A percentile compares a stretch with the other conserved stretches of the same genome.
Evolutionary conservation across 2,888 invertebrate genomes (phyloP).

Genomic region (Mythimna pallens): DNA sequence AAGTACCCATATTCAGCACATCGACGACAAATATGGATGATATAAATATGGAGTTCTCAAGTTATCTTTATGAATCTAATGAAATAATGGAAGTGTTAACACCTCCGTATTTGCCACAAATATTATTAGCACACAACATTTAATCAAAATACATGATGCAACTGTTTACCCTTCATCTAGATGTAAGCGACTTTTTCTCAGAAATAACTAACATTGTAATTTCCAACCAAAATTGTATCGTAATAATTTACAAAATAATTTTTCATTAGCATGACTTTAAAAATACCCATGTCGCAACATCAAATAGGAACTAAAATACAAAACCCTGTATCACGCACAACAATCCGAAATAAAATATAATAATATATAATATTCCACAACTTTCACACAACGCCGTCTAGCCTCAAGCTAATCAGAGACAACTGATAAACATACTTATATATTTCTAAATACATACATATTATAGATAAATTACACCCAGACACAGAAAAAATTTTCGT

Average conservation of each 20-base stretch:
- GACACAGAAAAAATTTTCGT: no score
- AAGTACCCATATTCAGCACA: background rate
- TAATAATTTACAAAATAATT: conserved; percentile 1
- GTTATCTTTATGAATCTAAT: conserved; percentile 13
- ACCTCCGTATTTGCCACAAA: conserved; percentile 43
- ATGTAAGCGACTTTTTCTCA: conserved; percentile 56
- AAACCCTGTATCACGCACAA: no score
- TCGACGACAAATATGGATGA: background rate
- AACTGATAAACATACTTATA: no score
- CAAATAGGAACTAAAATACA: no score
- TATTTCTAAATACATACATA: no score
- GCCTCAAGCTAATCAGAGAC: no score
- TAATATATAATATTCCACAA: no score
- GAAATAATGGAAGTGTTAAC: conserved; percentile 33
- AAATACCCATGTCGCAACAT: background rate
- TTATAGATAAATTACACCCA: no score
- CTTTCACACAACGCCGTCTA: no score
- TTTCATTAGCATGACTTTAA: background rate
- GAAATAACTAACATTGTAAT: conserved; percentile 49
- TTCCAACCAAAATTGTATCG: background rate
- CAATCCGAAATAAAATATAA: no score
- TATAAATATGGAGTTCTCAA: conserved; percentile 2
- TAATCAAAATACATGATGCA: conserved; percentile 71
- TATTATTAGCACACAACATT: conserved; percentile 51
- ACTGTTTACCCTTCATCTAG: conserved; percentile 61